Base-by-base conservation (phyloP, 1,140 invertebrate species). In the Probaryconus sp. region DNA sequence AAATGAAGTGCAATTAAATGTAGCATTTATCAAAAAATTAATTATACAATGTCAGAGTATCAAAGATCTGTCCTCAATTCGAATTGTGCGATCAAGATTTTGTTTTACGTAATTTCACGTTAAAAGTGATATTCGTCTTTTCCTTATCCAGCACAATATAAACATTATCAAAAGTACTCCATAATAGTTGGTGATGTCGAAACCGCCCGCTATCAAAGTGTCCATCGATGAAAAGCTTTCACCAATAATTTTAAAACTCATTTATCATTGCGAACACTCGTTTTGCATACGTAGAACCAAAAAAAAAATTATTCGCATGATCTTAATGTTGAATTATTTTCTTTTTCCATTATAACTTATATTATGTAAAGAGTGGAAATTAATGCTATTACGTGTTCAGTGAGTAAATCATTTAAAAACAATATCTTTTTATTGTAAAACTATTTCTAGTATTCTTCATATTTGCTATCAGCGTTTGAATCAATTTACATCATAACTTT, bases 21-120 rank as follows among this genome's bases (percentile, higher is more conserved):
- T 61, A 63, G 30, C 51, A 60, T 64, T 64, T 58, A 58, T 58
- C 51, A 60, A 26, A 50, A 72, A 58, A 72, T 64, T 64, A 64
- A 72, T 72, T 72, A 72, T 51, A 58, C 69, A 64, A 64, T 38
- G 35, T 64, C 31, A 18, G 18, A 28, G 30, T 71, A 71, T 71
- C 68, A 64, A 50, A 7, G 68, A 64, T 72, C 68, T 71, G 68
- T 58, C 58, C 68, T 71, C 68, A 40, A 64, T 71, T 64, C 53
- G 40, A 50, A 43, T 58, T 58, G 56, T 55, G 18, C 37, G 50
- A 48, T 42, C 63, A 55, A 55, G 48, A 70, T 70, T 70, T 63
- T 37, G 40, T 63, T 55, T 70, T 63, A 35, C 50, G 56, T 37
- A 70, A 70, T 55, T 40, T 20, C 14, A n/a, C 35, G 10, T 16